Percentiles rank a stretch among this genome's conserved stretches.
Evolutionary conservation across 2,113 vertebrate species (phyloP).

Genomic region (Coptodon bakossiorum): DNA sequence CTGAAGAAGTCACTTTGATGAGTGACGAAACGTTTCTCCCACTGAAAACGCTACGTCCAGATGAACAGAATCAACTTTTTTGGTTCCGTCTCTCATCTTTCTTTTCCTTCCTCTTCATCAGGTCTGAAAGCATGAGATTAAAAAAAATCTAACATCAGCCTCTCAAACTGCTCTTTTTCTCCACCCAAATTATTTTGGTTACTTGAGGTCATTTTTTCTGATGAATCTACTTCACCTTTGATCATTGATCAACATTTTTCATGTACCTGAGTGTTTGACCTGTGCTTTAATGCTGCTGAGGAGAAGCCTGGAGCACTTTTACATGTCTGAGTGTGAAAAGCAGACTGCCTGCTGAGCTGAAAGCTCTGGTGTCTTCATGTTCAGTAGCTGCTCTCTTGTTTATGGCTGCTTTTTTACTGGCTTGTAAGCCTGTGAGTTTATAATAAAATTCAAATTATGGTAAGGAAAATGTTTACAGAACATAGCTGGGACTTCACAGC

Average conservation of each 20-base stretch:
- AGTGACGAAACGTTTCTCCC: background rate
- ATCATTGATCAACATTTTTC: background rate
- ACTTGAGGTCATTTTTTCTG: background rate
- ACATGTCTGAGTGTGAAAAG: background rate
- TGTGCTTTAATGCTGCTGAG: background rate
- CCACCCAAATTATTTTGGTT: background rate
- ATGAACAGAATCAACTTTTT: background rate
- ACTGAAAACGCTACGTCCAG: background rate
- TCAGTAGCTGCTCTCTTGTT: background rate
- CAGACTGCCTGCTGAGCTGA: slow-evolving; percentile 13
- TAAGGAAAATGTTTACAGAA: slow-evolving; percentile 34
- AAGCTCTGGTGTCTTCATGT: background rate
- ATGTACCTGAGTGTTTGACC: background rate
- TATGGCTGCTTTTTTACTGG: slow-evolving; percentile 8
- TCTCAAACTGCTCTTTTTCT: background rate
- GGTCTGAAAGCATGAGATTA: background rate
- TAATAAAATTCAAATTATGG: slow-evolving; percentile 47
- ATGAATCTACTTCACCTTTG: background rate
- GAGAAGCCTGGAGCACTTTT: background rate
- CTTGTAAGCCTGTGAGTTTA: slow-evolving; percentile 29
- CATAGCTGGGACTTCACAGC: slow-evolving; percentile 4
- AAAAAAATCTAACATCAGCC: background rate
- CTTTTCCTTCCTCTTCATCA: background rate
- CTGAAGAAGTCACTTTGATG: background rate
- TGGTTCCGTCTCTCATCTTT: background rate